Evolutionary conservation across 2,888 invertebrate species (phyloP), one percentile per base, ranked within the genome.

Genomic region (Cinara cedri): DNA sequence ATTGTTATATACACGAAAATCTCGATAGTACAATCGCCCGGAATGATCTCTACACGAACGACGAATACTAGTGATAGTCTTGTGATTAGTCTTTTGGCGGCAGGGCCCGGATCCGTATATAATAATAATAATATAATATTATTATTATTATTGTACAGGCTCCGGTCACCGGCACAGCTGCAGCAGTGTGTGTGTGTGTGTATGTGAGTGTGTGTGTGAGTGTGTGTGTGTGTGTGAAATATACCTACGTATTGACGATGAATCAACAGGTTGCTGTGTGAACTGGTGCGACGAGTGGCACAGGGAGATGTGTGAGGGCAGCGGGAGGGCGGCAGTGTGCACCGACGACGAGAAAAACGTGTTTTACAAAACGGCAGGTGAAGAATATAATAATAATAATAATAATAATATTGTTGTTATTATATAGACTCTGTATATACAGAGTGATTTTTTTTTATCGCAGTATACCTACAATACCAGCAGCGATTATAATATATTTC

Each of bases 351-450:
- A 51, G 62, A 62, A 51, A 63, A 72, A 72, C 72, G 72, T 72
- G 72, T 72, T 72, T 72, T 62, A 72, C 62, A 51, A 72, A 72
- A 62, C 72, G 62, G 72, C 72, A 72, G 72, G 72, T 72, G 72
- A 51, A 72, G 26, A 34, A 26, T 4, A 34, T 34, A 34, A 34
- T 34, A 34, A 34, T 34, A 34, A 34, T 34, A 34, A 34, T 34
- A 24, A 24, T 57, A 34, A n/a, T n/a, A n/a, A n/a, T n/a, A n/a
- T n/a, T 34, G 6, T 34, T 34, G 6, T 34, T 34, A 34, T 34
- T 34, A 34, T 6, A 34, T 34, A 34, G 34, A 34, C 34, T 3
- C 34, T 3, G 34, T 34, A 34, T 34, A 34, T 34, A 34, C 34
- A 34, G 34, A 6, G 34, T 6, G 34, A 6, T 34, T 34, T 6